Base-by-base conservation (phyloP, 2,888 invertebrate species). In the Cryptosula pallasiana region DNA sequence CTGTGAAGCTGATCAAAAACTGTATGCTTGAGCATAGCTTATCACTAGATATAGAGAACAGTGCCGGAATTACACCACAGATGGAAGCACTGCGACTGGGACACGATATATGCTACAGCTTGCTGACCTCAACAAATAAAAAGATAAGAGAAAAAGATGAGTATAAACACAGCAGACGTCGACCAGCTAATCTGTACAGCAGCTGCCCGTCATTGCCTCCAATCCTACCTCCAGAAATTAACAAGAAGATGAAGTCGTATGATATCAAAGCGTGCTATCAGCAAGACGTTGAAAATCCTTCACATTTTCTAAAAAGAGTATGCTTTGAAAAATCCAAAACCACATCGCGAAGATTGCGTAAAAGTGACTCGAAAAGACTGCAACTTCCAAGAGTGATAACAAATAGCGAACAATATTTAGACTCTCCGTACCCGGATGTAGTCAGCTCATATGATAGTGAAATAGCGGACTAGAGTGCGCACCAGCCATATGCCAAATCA, bases 101-200 rank as follows among this genome's bases (percentile, higher is more conserved):
- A 20, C 74, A 77, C 69, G 78, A 78, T 45, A 74, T 78, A 0
- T 78, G 78, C 73, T 76, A 75, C 3, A 77, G 76, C 72, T 78
- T 78, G 9, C 72, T 78, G 0, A 74, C 76, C 9, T 20, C 45
- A 5, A 45, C 20, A 45, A n/a, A n/a, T n/a, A 45, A 45, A 45
- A 45, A 45, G 45, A 20, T 13, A 45, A 5, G 20, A 5, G 45
- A 45, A 45, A 45, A 45, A 45, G 5, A 5, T 45, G 45, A 13
- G 20, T 45, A 45, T 20, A 45, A 45, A 45, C 45, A 45, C 45
- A 45, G 5, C 20, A 5, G 45, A 13, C 45, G 45, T 45, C 45
- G 20, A 20, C 45, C 45, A 13, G 5, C 45, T 20, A 45, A 45
- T 13, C 5, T 45, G 9, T 45, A 45, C 20, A 45, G 45, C 45